A percentile compares a stretch with the other conserved stretches of the same genome.
Conservation (phyloP, 2,113 vertebrate species). For the Lagenorhynchus albirostris region DNA sequence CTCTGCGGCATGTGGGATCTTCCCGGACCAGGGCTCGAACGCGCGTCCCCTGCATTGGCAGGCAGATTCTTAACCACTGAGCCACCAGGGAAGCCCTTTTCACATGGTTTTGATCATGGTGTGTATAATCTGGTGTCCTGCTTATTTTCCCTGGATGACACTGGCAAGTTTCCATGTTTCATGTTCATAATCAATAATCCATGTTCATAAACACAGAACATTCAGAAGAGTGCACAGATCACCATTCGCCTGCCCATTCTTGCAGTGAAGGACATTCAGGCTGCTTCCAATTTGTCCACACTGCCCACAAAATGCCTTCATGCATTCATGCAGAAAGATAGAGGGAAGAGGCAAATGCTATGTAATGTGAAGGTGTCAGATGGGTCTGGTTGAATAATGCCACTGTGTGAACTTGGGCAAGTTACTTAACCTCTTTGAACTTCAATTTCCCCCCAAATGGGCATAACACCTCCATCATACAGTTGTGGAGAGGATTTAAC, state of each 20-base stretch:
- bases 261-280: not conserved
- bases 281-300: not conserved
- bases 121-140: not conserved
- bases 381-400: not conserved
- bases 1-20: no score
- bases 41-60: no score
- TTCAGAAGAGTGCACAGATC: not conserved
- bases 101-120: not conserved
- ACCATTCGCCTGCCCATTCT: not conserved
- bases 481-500: not conserved
- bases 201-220: not conserved
- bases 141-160: not conserved
- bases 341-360: not conserved
- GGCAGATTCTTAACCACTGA: no score
- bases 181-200: not conserved
- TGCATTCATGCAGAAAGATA: not conserved
- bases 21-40: no score
- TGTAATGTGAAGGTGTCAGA: not conserved
- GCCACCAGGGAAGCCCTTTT: no score
- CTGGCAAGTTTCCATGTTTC: not conserved
- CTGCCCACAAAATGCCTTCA: not conserved
- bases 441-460: not conserved
- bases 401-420: not conserved
- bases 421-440: slow-evolving; percentile 17
- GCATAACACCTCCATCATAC: not conserved